Conservation (phyloP, 2,113 vertebrate species). For the Pavo muticus region DNA sequence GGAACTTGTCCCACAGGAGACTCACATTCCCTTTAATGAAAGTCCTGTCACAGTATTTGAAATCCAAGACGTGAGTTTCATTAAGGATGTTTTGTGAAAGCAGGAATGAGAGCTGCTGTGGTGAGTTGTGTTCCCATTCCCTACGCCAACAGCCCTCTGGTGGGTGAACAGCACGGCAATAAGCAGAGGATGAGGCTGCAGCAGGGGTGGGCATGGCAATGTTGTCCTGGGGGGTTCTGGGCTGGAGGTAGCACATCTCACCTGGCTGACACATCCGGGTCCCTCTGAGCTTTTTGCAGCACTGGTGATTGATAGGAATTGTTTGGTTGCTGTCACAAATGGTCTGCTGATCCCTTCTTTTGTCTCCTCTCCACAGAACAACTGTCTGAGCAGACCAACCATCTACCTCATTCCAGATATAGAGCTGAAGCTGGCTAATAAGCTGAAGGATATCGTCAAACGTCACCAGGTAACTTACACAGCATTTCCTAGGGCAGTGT, state of each 20-base stretch:
- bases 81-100: neutral
- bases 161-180: rapidly evolving
- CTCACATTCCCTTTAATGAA: neutral
- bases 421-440: slow-evolving; percentile 92
- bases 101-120: rapidly evolving
- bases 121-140: rapidly evolving
- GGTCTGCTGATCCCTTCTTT: neutral
- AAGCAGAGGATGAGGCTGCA: neutral
- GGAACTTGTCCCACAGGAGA: rapidly evolving
- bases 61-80: rapidly evolving
- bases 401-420: slow-evolving; percentile 95
- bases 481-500: neutral
- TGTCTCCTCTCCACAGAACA: slow-evolving; percentile 83
- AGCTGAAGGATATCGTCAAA: slow-evolving; percentile 96
- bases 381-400: slow-evolving; percentile 92
- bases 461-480: slow-evolving; percentile 90
- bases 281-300: neutral
- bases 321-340: neutral
- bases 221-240: neutral
- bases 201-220: neutral
- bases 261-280: rapidly evolving
- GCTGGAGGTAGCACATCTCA: neutral
- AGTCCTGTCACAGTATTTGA: neutral
- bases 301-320: rapidly evolving
- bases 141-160: too few relatives aligned